These are phyloP conservation scores for Lepidochitona cinerea DNA, from an alignment of 2,888 invertebrate species.

Conservation along the genomic window DNA sequence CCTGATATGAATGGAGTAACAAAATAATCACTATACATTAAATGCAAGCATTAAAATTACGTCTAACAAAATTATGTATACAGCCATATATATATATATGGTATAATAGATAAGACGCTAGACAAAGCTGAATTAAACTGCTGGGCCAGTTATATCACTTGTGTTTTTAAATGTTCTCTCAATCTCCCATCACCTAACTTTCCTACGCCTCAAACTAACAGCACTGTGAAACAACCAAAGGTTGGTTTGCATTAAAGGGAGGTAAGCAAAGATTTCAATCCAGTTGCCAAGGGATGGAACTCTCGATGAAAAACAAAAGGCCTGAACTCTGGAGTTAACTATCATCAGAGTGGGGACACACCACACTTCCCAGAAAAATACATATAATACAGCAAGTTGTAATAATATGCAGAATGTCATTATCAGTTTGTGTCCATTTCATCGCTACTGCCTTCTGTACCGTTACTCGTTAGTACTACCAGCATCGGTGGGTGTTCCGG, in stretches of 20 bases:
- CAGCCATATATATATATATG: too few species aligned
- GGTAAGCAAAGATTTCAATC: too few species aligned
- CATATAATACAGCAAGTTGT: too few species aligned
- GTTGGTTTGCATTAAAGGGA: too few species aligned
- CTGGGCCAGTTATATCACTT: neutral
- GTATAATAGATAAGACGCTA: too few species aligned
- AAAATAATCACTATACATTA: neutral
- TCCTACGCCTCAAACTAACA: too few species aligned
- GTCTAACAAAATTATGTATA: neutral
- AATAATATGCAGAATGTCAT: neutral
- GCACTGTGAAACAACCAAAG: too few species aligned
- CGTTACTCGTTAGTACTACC: slow-evolving; percentile 8
- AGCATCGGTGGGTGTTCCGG: neutral
- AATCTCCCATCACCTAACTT: neutral
- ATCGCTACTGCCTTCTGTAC: slow-evolving; percentile 9
- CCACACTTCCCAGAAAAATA: neutral
- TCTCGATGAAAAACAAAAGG: too few species aligned
- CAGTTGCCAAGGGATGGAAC: too few species aligned
- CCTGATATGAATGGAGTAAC: neutral
- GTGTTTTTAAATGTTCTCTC: neutral
- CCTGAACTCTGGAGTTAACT: too few species aligned
- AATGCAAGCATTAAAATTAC: neutral
- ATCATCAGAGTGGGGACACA: too few species aligned
- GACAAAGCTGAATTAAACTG: neutral
- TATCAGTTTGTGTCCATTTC: slow-evolving; percentile 15